Conservation (phyloP, 1,140 invertebrate species). For the Araneus ventricosus region DNA sequence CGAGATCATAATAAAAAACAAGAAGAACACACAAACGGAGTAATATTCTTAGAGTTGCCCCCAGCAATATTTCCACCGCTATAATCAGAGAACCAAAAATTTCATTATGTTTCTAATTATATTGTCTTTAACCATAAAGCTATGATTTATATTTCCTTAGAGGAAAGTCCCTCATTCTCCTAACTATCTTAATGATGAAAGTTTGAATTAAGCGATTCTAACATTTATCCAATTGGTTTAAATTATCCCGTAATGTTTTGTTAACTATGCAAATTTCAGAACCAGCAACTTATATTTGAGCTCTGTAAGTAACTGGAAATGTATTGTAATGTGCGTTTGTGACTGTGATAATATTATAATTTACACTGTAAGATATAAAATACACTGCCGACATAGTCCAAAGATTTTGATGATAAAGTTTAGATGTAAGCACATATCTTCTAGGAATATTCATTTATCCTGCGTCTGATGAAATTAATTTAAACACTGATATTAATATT, state of each 20-base stretch:
- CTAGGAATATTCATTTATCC: too few species aligned
- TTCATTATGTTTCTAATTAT: neutral
- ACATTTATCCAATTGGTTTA: neutral
- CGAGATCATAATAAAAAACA: neutral
- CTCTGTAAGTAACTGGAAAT: neutral
- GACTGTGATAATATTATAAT: neutral
- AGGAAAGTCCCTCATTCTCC: neutral
- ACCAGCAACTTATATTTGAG: neutral
- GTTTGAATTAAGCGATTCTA: neutral
- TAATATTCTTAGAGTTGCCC: neutral
- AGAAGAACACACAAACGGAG: neutral
- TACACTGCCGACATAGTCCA: too few species aligned
- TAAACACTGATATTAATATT: too few species aligned
- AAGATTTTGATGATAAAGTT: too few species aligned
- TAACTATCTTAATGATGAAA: conserved; percentile 1
- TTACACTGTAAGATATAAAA: neutral
- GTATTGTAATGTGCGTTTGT: neutral
- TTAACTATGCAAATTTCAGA: neutral
- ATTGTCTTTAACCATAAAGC: neutral
- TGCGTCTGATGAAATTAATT: too few species aligned
- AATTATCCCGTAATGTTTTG: neutral
- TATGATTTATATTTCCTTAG: conserved; percentile 5
- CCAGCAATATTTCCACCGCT: neutral
- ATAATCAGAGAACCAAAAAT: neutral
- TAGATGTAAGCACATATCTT: too few species aligned